Percentiles rank a stretch among this genome's conserved stretches.
These are phyloP conservation scores for Triops cancriformis DNA, from an alignment of 1,140 invertebrate species.

Conservation along the genomic window DNA sequence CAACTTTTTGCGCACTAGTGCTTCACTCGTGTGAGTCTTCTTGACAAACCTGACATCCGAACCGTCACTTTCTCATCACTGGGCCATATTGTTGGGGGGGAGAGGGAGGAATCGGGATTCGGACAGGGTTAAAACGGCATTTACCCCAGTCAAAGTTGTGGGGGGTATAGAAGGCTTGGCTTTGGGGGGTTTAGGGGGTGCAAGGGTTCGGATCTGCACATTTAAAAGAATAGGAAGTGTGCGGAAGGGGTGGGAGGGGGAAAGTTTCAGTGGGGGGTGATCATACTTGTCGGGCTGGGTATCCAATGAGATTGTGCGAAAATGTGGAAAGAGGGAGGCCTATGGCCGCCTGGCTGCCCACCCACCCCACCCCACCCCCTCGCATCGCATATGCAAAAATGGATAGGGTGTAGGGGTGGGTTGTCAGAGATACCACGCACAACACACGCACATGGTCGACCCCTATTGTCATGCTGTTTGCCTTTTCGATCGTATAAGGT, in stretches of 20 bases:
- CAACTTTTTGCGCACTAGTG: conserved; percentile 3
- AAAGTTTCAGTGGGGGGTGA: neutral
- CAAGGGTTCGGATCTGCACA: neutral
- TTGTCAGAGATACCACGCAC: neutral
- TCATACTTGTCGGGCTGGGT: neutral
- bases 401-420: neutral
- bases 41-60: conserved; percentile 5
- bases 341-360: neutral
- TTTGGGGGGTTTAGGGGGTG: neutral
- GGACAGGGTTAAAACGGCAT: neutral
- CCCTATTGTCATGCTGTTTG: conserved; percentile 10
- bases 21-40: neutral
- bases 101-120: neutral
- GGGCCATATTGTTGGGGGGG: neutral
- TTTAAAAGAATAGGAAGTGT: neutral
- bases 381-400: neutral
- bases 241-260: too few relatives aligned
- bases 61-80: neutral
- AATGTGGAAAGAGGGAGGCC: neutral
- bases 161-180: too few relatives aligned
- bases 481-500: neutral
- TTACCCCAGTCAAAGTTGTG: neutral
- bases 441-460: conserved; percentile 12
- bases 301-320: neutral
- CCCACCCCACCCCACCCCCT: neutral